Evolutionary conservation across 64 coral and sea anemone genomes (phyloP).

Genomic region (Acropora tenuis): DNA sequence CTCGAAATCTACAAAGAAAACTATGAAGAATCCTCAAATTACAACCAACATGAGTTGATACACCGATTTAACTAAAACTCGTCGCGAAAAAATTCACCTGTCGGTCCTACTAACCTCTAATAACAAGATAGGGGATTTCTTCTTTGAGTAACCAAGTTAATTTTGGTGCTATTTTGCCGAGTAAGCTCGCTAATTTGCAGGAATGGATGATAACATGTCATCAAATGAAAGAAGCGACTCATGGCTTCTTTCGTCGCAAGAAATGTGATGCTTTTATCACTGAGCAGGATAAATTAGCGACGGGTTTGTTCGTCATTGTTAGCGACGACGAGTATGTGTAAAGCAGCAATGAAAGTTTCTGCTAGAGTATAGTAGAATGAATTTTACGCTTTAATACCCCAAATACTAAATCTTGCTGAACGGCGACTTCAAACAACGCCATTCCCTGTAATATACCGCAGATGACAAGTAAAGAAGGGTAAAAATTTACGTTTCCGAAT

Average conservation of each 20-base stretch:
- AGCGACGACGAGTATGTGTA: neutral
- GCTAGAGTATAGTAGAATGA: neutral
- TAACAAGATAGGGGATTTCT: neutral
- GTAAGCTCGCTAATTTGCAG: slow-evolving; percentile 9
- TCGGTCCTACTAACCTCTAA: neutral
- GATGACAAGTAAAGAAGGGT: neutral
- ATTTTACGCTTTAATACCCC: neutral
- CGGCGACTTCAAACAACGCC: neutral
- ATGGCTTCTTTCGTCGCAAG: neutral
- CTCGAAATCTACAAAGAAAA: neutral
- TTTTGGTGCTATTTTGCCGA: neutral
- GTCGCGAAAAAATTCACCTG: neutral
- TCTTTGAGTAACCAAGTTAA: slow-evolving; percentile 12
- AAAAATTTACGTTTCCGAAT: neutral
- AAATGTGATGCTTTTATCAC: neutral
- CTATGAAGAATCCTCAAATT: neutral
- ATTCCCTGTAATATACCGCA: neutral
- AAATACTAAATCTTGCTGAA: neutral
- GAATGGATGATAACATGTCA: slow-evolving; percentile 42
- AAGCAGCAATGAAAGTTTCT: neutral
- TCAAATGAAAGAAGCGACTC: slow-evolving; percentile 44
- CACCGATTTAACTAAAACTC: neutral
- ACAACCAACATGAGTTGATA: neutral
- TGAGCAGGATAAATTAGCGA: neutral
- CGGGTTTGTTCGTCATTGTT: neutral